A percentile compares a stretch with the other conserved stretches of the same genome.
Conservation (phyloP, 2,113 vertebrate genomes). For the Neotoma lepida region DNA sequence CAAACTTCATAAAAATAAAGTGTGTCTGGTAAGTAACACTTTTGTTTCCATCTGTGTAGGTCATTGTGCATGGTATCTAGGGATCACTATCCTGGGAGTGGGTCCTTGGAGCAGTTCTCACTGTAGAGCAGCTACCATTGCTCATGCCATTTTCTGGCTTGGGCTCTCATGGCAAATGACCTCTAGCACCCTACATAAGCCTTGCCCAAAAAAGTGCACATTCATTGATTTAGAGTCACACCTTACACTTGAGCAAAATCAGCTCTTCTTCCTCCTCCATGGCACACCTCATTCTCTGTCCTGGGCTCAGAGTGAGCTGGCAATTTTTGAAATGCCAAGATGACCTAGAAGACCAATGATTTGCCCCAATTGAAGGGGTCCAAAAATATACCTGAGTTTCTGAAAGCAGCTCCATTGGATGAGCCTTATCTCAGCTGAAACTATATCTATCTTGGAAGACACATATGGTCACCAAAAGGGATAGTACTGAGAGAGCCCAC, state of each 20-base stretch:
- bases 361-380: slow-evolving; percentile 2
- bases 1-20: neutral
- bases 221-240: slow-evolving; percentile 22
- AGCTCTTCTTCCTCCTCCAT: neutral
- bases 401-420: neutral
- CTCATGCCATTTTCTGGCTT: neutral
- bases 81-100: neutral
- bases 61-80: neutral
- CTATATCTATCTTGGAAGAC: neutral
- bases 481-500: neutral
- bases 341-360: slow-evolving; percentile 37
- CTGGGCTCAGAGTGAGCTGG: neutral
- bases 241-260: slow-evolving; percentile 7
- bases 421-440: neutral
- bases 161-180: neutral
- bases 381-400: slow-evolving; percentile 17
- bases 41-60: neutral
- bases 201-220: neutral
- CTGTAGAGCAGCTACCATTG: neutral
- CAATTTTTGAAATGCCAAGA: slow-evolving; percentile 26
- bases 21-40: neutral
- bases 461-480: neutral
- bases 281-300: neutral
- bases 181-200: neutral
- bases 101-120: neutral